Base-by-base conservation (phyloP, 2,113 vertebrate genomes). In the Silurus glanis region DNA sequence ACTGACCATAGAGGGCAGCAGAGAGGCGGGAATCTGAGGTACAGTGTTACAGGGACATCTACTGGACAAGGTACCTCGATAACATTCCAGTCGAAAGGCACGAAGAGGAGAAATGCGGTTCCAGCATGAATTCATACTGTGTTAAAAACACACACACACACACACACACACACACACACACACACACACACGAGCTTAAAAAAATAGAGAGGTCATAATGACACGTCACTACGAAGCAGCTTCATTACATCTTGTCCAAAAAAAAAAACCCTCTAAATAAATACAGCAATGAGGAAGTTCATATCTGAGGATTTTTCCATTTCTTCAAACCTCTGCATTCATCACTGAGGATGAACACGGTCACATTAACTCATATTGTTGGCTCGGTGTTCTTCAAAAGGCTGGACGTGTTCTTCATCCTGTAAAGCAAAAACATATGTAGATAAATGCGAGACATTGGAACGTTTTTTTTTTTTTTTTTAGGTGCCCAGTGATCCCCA, bases 321-420 rank as follows among this genome's bases (percentile, higher is more conserved):
- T 84, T 45, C 56, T 84, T 10, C 6, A 7, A 47, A 14, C 21
- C 10, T 45, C 53, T 67, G 80, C 61, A 67, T 67, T 79, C 75
- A 47, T 37, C 72, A 49, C 13, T 17, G 8, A 76, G 8, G 23
- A 76, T 21, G 6, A 53, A 12, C 0, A 21, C 2, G 23, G 19
- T 21, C 21, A 62, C 14, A n/a, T 37, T 14, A 5, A 86, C 64
- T 90, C 61, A 89, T 47, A 87, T 88, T 13, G 89, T 83, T 47
- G 90, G 88, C 66, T 92, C 94, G 37, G 81, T 89, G 91, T 92
- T 96, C 95, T 95, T 95, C 91, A 98, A 85, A 89, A 98, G 93
- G 94, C 93, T 89, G 91, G 96, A 91, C 9, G 95, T 97, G 91
- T 96, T 96, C 92, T 96, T 96, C 94, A 98, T 94, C 95, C 97